Percentiles rank a stretch among this genome's conserved stretches.
Conservation (phyloP, 2,888 invertebrate genomes). For the Emmelina monodactyla region DNA sequence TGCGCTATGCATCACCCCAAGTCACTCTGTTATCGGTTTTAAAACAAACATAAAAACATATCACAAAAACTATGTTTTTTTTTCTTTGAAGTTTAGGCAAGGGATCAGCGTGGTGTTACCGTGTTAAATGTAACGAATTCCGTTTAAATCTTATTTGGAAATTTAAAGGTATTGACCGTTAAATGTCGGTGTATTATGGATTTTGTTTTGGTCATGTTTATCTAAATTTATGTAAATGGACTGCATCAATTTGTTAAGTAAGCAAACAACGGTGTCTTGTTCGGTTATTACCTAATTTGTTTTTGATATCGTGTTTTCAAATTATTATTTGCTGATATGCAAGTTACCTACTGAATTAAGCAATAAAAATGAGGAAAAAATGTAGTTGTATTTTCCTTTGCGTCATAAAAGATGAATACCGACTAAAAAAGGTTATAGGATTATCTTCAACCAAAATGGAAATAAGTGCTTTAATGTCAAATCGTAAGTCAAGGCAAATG, state of each 20-base stretch:
- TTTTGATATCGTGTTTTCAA: too few relatives aligned
- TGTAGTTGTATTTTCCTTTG: too few relatives aligned
- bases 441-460: too few relatives aligned
- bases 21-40: constrained; percentile 29
- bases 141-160: not conserved
- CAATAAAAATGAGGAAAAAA: too few relatives aligned
- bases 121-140: constrained; percentile 9
- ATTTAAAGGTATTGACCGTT: not conserved
- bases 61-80: constrained; percentile 41
- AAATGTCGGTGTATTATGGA: not conserved
- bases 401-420: too few relatives aligned
- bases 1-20: constrained; percentile 5
- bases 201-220: not conserved
- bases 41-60: constrained; percentile 49
- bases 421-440: too few relatives aligned
- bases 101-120: constrained; percentile 38
- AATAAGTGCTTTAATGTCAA: not conserved
- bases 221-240: not conserved
- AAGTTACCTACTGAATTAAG: too few relatives aligned
- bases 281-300: constrained; percentile 1
- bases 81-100: constrained; percentile 35
- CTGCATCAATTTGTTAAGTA: not conserved
- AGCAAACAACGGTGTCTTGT: constrained; percentile 1
- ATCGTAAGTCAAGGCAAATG: constrained; percentile 30
- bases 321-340: too few relatives aligned